Percentiles rank a stretch among this genome's conserved stretches.
phyloP scores from a whole-genome alignment of 2,888 invertebrate species.

The Mylabris sibirica region DNA sequence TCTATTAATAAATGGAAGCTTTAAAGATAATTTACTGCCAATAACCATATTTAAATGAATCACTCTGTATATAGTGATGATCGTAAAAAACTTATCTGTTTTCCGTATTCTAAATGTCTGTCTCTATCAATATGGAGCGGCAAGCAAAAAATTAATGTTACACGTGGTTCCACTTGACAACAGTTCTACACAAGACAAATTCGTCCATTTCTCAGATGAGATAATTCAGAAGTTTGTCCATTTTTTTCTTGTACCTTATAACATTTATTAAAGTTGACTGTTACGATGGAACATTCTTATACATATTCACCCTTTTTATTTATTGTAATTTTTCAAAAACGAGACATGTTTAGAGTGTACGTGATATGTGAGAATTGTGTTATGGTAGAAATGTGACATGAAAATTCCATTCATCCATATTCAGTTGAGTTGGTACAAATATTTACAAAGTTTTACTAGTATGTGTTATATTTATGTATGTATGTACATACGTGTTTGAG shows the following conservation, averaged over 20 bases:
- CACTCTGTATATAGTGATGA: too few species aligned
- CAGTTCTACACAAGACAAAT: not conserved
- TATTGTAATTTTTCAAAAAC: not conserved
- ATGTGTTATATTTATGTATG: too few species aligned
- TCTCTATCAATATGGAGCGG: too few species aligned
- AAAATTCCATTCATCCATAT: not conserved
- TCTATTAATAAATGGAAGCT: too few species aligned
- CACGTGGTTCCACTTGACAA: too few species aligned
- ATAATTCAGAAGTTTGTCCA: not conserved
- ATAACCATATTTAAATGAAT: too few species aligned
- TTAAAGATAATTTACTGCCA: too few species aligned
- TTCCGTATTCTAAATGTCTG: not conserved
- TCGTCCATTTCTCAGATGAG: not conserved
- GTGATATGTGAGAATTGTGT: not conserved
- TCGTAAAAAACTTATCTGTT: too few species aligned
- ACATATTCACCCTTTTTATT: not conserved
- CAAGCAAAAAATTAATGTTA: too few species aligned
- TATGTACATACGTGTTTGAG: too few species aligned
- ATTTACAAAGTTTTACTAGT: not conserved
- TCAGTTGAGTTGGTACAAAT: not conserved
- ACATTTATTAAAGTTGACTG: not conserved
- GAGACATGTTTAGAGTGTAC: not conserved
- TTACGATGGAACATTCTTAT: not conserved
- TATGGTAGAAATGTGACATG: not conserved
- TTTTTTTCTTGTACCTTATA: not conserved